Conservation (phyloP, 2,113 vertebrate species). For the Motacilla alba region DNA sequence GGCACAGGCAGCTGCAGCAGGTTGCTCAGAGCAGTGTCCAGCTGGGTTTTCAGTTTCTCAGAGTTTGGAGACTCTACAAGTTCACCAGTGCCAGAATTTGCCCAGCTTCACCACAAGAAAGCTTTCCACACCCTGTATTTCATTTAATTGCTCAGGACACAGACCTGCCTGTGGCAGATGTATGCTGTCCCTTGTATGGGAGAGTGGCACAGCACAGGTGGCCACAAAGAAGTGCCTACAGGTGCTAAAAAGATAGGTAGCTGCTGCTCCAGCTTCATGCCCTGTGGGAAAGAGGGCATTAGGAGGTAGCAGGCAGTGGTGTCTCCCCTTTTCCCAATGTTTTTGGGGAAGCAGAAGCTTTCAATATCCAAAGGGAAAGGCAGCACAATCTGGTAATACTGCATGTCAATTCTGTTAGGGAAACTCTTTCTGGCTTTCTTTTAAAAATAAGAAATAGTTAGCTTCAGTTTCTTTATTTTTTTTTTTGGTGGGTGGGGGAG, state of each 20-base stretch:
- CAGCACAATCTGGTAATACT: not conserved
- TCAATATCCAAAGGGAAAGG: not conserved
- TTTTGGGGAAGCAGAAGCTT: not conserved
- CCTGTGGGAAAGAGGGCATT: not conserved
- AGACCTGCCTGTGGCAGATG: not conserved
- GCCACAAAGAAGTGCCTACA: not conserved
- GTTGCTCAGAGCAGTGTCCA: not conserved
- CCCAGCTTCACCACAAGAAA: not conserved
- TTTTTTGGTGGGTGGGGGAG: rapidly evolving
- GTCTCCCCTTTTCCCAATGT: not conserved
- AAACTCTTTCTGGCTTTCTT: not conserved
- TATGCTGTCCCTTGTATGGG: not conserved
- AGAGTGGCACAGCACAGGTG: not conserved
- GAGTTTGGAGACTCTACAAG: not conserved
- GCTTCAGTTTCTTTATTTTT: not conserved
- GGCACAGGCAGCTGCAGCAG: not conserved
- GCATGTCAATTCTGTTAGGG: not conserved
- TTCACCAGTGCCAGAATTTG: not conserved
- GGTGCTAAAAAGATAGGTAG: not conserved
- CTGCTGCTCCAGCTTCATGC: not conserved
- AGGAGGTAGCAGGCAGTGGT: not conserved
- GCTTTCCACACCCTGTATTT: not conserved
- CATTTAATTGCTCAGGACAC: not conserved
- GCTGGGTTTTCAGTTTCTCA: not conserved
- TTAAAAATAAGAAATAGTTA: not conserved